phyloP scores from a whole-genome alignment of 2,797 vertebrate genomes.

The Myotis findleyi region DNA sequence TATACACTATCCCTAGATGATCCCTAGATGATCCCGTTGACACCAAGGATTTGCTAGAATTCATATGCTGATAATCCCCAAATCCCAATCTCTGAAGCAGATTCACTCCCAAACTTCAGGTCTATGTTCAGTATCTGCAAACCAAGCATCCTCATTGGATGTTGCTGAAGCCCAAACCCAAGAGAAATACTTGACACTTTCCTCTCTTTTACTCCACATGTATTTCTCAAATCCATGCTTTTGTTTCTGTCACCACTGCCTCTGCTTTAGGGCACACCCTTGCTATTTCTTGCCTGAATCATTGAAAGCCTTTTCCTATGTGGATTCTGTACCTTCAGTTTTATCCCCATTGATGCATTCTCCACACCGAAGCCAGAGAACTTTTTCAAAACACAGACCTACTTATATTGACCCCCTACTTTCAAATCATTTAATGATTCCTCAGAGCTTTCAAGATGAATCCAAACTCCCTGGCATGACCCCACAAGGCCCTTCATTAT shows the following conservation, averaged over 20 bases:
- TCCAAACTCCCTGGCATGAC: background rate
- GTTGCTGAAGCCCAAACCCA: background rate
- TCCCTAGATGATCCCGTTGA: background rate
- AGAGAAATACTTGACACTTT: too few species aligned
- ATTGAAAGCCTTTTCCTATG: background rate
- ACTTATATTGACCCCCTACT: background rate
- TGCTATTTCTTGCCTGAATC: background rate
- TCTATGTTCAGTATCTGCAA: background rate
- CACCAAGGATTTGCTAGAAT: background rate
- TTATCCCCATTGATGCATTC: background rate
- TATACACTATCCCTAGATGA: too few species aligned
- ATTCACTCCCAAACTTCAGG: background rate
- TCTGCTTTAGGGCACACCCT: background rate
- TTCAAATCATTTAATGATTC: background rate
- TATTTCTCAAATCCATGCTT: background rate
- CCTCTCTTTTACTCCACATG: background rate
- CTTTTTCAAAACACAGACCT: conserved; percentile 1
- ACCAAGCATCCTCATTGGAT: background rate
- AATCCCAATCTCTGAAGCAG: background rate
- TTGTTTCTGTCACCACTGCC: background rate
- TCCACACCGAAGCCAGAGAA: background rate
- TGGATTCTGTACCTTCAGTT: background rate
- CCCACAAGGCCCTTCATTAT: background rate
- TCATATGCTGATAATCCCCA: background rate
- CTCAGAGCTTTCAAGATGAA: background rate